phyloP scores from a whole-genome alignment of 2,113 vertebrate genomes.

The Nyctibius bracteatus region DNA sequence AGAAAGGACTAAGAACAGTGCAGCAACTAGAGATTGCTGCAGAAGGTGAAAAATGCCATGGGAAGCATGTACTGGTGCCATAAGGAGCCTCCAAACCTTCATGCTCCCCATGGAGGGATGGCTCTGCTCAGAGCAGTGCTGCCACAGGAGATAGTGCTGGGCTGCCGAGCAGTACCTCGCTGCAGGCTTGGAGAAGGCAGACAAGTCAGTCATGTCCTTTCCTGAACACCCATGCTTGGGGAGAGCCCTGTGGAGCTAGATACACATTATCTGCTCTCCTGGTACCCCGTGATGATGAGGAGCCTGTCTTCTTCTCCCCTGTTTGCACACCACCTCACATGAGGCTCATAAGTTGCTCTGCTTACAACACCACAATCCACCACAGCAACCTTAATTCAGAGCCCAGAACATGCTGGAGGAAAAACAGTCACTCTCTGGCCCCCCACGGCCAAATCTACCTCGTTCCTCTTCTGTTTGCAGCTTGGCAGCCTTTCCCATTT shows the following conservation, averaged over 20 bases:
- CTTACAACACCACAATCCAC: not conserved
- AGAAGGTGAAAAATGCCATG: not conserved
- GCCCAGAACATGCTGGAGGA: not conserved
- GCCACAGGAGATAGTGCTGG: not conserved
- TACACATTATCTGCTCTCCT: accelerated
- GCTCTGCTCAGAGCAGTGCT: not conserved
- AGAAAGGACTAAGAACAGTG: not conserved
- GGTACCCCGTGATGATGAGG: not conserved
- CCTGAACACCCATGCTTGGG: not conserved
- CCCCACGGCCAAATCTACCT: not conserved
- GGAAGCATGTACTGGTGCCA: accelerated
- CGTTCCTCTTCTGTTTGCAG: not conserved
- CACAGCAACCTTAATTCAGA: not conserved
- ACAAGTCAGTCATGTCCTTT: not conserved
- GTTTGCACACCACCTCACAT: accelerated
- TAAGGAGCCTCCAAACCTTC: not conserved
- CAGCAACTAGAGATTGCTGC: not conserved
- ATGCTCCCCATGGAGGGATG: not conserved
- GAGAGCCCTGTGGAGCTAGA: not conserved
- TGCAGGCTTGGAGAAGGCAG: not conserved
- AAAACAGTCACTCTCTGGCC: not conserved
- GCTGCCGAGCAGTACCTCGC: not conserved
- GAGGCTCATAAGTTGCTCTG: not conserved
- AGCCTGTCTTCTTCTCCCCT: not conserved
- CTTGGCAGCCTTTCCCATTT: not conserved